phyloP scores from a whole-genome alignment of 2,888 invertebrate genomes.

The Dromius quadrimaculatus region DNA sequence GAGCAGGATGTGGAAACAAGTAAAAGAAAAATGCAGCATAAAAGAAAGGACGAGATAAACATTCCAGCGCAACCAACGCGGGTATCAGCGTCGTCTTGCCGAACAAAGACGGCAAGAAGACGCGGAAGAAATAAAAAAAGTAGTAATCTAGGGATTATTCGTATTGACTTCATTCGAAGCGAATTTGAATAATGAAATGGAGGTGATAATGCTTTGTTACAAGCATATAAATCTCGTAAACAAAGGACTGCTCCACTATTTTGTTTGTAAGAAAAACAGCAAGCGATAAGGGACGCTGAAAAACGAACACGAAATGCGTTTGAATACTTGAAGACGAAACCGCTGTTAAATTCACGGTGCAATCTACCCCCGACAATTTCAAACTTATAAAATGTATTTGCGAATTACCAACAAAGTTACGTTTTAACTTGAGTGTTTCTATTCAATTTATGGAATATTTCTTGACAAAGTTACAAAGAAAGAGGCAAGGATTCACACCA shows the following conservation, averaged over 20 bases:
- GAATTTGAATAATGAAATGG: conserved; percentile 52
- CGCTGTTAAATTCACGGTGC: conserved; percentile 40
- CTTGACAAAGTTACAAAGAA: no score
- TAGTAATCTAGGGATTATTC: conserved; percentile 50
- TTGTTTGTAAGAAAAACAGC: conserved; percentile 51
- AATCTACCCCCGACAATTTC: no score
- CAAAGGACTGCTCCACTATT: conserved; percentile 49
- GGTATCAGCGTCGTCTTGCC: background rate
- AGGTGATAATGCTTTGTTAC: conserved; percentile 51
- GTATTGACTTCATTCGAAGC: conserved; percentile 48
- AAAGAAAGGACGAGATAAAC: background rate
- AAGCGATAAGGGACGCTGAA: conserved; percentile 38
- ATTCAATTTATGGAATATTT: no score
- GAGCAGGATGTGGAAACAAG: conserved; percentile 1
- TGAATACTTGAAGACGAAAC: conserved; percentile 46
- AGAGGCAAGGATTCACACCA: no score
- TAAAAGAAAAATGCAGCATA: background rate
- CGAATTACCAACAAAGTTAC: no score
- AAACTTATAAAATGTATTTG: no score
- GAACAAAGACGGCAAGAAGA: background rate
- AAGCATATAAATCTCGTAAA: conserved; percentile 51
- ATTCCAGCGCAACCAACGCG: no score
- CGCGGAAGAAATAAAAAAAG: conserved; percentile 45
- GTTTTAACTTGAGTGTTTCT: no score
- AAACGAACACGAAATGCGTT: conserved; percentile 49